A percentile compares a stretch with the other conserved stretches of the same genome.
These are phyloP conservation scores for Physocephala rufipes DNA, from an alignment of 2,888 invertebrate genomes.

Conservation along the genomic window DNA sequence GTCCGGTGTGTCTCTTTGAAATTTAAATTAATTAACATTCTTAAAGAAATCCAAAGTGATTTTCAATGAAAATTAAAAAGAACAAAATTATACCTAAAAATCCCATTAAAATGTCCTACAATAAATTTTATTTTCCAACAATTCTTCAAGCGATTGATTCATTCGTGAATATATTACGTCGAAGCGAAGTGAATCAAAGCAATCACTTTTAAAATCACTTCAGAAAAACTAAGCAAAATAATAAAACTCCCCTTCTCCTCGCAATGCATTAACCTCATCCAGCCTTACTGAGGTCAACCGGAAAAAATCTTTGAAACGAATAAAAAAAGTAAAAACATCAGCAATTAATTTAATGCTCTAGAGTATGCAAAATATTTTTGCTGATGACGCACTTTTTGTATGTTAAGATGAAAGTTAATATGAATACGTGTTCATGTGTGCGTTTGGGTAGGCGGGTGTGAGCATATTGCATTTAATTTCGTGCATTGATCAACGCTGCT, in stretches of 20 bases:
- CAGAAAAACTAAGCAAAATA: neutral
- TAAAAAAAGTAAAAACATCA: constrained; percentile 14
- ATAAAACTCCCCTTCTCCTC: neutral
- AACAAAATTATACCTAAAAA: neutral
- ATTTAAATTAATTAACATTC: neutral
- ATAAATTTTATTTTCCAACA: neutral
- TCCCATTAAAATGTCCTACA: no score
- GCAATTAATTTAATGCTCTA: constrained; percentile 36
- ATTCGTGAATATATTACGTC: neutral
- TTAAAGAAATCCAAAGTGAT: neutral
- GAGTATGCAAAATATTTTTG: constrained; percentile 27
- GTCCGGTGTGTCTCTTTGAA: no score
- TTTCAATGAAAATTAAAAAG: neutral
- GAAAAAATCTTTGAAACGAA: neutral
- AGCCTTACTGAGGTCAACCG: neutral
- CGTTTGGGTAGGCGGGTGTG: neutral
- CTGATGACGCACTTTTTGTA: constrained; percentile 23
- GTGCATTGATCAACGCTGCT: constrained; percentile 32
- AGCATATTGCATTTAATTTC: constrained; percentile 11
- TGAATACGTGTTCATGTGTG: neutral
- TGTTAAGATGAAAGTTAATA: no score
- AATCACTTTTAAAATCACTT: neutral
- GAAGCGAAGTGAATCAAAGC: neutral
- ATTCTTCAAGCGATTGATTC: neutral
- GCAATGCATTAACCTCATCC: no score